Conservation (phyloP, 2,888 invertebrate genomes). For the Slavum lentiscoides region DNA sequence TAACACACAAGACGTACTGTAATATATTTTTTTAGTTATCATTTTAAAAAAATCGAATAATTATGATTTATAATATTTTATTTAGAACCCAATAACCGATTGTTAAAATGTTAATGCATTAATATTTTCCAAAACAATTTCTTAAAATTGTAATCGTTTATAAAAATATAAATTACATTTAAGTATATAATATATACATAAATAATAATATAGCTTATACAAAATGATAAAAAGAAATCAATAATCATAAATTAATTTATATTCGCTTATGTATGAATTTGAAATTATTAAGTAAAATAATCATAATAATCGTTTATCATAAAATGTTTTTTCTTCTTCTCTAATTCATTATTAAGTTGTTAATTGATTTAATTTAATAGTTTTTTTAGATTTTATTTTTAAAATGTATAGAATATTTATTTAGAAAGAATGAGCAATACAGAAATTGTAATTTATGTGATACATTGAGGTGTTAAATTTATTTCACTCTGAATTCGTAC, state of each 20-base stretch:
- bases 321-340: too few relatives aligned
- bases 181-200: constrained; percentile 1
- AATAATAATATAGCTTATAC: background rate
- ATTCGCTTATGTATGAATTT: background rate
- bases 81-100: too few relatives aligned
- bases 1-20: too few relatives aligned
- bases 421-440: background rate
- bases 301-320: background rate
- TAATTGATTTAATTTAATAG: background rate
- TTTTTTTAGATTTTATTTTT: background rate
- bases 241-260: background rate
- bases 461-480: background rate
- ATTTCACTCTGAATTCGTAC: background rate
- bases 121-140: too few relatives aligned
- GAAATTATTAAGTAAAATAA: background rate
- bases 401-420: background rate
- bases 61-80: too few relatives aligned
- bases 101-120: too few relatives aligned
- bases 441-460: background rate
- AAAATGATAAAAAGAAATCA: background rate
- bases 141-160: background rate
- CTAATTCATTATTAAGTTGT: too few relatives aligned
- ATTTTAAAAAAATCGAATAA: too few relatives aligned
- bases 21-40: too few relatives aligned
- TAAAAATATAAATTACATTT: constrained; percentile 1